phyloP scores from a whole-genome alignment of 2,888 invertebrate species.

The Cryptocephalus moraei region DNA sequence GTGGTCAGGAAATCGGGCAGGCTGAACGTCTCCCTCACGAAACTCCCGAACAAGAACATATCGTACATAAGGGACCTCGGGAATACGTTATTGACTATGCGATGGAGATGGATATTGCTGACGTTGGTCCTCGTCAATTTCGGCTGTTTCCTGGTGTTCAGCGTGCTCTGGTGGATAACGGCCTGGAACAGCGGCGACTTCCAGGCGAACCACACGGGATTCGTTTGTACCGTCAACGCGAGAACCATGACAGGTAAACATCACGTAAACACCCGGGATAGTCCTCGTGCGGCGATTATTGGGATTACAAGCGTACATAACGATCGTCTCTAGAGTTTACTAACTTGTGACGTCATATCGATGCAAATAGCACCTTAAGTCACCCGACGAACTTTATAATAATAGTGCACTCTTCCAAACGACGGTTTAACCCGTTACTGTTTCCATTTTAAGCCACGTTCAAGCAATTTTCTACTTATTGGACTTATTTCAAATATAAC shows the following conservation, averaged over 20 bases:
- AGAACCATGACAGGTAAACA: constrained; percentile 21
- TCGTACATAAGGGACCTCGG: constrained; percentile 43
- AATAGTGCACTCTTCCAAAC: no score
- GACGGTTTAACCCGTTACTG: no score
- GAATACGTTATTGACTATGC: constrained; percentile 57
- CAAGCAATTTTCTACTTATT: no score
- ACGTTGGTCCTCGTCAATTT: constrained; percentile 26
- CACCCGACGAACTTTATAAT: no score
- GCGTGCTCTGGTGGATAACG: constrained; percentile 22
- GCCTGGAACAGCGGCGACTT: constrained; percentile 24
- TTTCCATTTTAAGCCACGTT: no score
- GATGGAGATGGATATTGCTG: constrained; percentile 62
- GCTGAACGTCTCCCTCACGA: constrained; percentile 20
- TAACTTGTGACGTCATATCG: no score
- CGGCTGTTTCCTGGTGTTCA: constrained; percentile 20
- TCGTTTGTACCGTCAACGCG: constrained; percentile 24
- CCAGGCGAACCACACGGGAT: constrained; percentile 12
- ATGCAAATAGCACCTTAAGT: no score
- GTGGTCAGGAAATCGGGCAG: constrained; percentile 24
- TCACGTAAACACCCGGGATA: no score
- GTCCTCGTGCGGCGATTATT: no score
- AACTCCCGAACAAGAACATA: constrained; percentile 23
- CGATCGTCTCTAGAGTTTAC: no score
- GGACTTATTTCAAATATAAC: no score
- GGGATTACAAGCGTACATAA: no score